A percentile compares a stretch with the other conserved stretches of the same genome.
phyloP scores from a whole-genome alignment of 2,888 invertebrate genomes.

The Eilema caniola region DNA sequence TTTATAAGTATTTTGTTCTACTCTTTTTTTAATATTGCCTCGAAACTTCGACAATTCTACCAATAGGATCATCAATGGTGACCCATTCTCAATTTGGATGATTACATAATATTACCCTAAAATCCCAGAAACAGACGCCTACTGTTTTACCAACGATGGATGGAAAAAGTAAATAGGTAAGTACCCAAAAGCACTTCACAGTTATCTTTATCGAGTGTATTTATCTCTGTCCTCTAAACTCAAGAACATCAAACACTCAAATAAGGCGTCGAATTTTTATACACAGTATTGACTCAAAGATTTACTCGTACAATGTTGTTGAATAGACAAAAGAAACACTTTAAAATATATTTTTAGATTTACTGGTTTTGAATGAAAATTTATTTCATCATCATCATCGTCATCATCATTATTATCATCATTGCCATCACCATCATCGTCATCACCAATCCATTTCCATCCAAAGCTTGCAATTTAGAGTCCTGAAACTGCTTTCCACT shows the following conservation, averaged over 20 bases:
- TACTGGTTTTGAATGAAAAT: slow-evolving; percentile 7
- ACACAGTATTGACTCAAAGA: slow-evolving; percentile 70
- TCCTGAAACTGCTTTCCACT: not conserved
- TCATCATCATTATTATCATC: not conserved
- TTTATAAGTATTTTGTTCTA: too few relatives aligned
- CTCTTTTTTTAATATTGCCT: too few relatives aligned
- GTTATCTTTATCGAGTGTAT: slow-evolving; percentile 62
- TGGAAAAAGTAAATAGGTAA: slow-evolving; percentile 52
- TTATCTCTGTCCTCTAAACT: slow-evolving; percentile 61
- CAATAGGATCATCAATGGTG: too few relatives aligned
- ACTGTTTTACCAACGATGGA: slow-evolving; percentile 3
- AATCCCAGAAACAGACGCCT: slow-evolving; percentile 4
- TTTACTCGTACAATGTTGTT: slow-evolving; percentile 55
- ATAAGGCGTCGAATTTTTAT: slow-evolving; percentile 61
- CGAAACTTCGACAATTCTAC: too few relatives aligned
- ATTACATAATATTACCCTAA: not conserved
- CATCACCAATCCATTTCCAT: not conserved
- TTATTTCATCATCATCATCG: not conserved
- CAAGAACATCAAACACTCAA: slow-evolving; percentile 70
- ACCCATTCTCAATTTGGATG: not conserved
- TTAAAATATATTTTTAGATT: slow-evolving; percentile 25
- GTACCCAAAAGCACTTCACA: slow-evolving; percentile 47
- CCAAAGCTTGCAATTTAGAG: not conserved
- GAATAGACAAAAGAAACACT: slow-evolving; percentile 33
- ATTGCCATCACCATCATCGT: not conserved